Evolutionary conservation across 1,140 invertebrate genomes (phyloP), one percentile per base, ranked within the genome.

Genomic region (Triops longicaudatus): DNA sequence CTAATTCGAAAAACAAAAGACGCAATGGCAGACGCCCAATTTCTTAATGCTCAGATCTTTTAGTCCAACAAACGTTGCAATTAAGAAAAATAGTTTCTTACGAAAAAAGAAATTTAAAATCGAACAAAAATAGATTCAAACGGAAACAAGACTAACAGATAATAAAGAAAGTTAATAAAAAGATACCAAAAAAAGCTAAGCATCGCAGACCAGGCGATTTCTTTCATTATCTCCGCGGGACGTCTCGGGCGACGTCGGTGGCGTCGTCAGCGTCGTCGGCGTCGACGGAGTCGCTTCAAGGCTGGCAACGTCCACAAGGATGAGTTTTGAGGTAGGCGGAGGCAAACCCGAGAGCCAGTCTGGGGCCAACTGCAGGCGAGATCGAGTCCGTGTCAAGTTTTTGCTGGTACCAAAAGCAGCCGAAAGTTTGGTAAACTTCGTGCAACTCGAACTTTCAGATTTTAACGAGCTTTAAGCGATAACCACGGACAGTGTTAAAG

Each of bases 351-450:
- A 1, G 50, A 63, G 50, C 17, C 50, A 63, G 50, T 63, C 50
- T 63, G 50, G 50, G 50, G 50, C 50, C 50, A 63, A 63, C 50
- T 63, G 50, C 50, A 63, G 50, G 50, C 14, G 31, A 17, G 50
- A 10, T 63, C 50, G 2, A 63, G 17, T 63, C 31, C 31, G 31
- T 37, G 31, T 7, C 31, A 37, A 37, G 31, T 37, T 37, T 37
- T 37, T 37, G 31, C 31, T 37, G 7, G 31, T 37, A 37, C 31
- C 31, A 37, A 37, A n/a, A 37, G 2, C 7, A 7, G 31, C 31
- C 31, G n/a, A n/a, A 37, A 37, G 31, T 37, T 37, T 37, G 31
- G 31, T 2, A 37, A 37, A 37, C 2, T 37, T 37, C 31, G 2
- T 37, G n/a, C n/a, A n/a, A n/a, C n/a, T n/a, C n/a, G n/a, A n/a